Conservation (phyloP, 2,888 invertebrate species). For the Helicoverpa assulta region DNA sequence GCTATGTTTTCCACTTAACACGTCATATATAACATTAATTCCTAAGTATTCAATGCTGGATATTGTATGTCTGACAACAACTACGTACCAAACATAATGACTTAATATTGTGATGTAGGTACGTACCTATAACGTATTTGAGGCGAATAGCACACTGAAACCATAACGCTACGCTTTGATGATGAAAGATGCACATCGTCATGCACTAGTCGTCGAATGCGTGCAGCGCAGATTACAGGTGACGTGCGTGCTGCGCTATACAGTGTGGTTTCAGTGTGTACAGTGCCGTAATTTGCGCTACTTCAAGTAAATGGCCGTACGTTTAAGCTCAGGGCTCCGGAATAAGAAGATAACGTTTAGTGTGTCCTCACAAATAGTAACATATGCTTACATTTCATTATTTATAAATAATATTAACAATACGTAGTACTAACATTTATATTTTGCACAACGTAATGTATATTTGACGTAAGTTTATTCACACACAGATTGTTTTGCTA, state of each 20-base stretch:
- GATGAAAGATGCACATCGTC: slow-evolving; percentile 1
- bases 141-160: slow-evolving; percentile 40
- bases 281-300: slow-evolving; percentile 8
- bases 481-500: slow-evolving; percentile 23
- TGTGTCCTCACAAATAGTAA: slow-evolving; percentile 22
- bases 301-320: slow-evolving; percentile 23
- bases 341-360: slow-evolving; percentile 20
- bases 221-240: not conserved
- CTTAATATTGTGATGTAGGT: slow-evolving; percentile 44
- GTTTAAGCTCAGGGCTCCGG: slow-evolving; percentile 32
- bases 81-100: slow-evolving; percentile 48
- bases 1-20: slow-evolving; percentile 38
- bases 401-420: slow-evolving; percentile 50
- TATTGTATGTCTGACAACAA: slow-evolving; percentile 45
- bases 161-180: slow-evolving; percentile 3
- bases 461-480: slow-evolving; percentile 30
- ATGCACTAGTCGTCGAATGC: not conserved
- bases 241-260: slow-evolving; percentile 1
- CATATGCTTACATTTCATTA: slow-evolving; percentile 16
- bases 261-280: slow-evolving; percentile 29
- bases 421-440: slow-evolving; percentile 44
- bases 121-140: slow-evolving; percentile 25
- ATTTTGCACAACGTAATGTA: slow-evolving; percentile 33
- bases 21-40: slow-evolving; percentile 41
- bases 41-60: slow-evolving; percentile 48